These are phyloP conservation scores for Vimba vimba DNA, from an alignment of 2,113 vertebrate genomes.

Conservation along the genomic window DNA sequence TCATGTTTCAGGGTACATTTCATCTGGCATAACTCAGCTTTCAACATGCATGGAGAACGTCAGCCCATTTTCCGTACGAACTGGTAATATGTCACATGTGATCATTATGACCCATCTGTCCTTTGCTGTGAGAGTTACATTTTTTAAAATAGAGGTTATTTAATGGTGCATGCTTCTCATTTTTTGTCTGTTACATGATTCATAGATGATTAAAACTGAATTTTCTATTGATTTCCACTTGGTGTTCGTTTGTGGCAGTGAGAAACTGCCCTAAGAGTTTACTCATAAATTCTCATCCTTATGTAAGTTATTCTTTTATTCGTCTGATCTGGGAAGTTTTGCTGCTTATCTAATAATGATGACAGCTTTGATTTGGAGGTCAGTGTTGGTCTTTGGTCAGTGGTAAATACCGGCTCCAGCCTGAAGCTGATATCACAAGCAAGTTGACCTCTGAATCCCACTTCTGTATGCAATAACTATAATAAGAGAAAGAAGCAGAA, in stretches of 20 bases:
- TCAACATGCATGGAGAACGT: not conserved
- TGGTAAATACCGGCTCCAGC: not conserved
- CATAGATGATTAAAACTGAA: not conserved
- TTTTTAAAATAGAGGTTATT: not conserved
- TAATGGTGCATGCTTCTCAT: not conserved
- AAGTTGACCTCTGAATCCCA: not conserved
- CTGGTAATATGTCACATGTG: not conserved
- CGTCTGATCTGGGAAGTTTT: not conserved
- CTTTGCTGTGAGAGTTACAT: not conserved
- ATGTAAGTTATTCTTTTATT: not conserved
- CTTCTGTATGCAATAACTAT: not conserved
- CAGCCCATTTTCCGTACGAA: not conserved
- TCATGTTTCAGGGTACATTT: not conserved
- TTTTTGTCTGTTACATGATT: not conserved
- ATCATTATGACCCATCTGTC: not conserved
- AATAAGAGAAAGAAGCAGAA: not conserved
- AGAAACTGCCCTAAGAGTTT: not conserved
- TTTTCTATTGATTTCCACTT: not conserved
- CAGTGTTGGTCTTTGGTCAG: not conserved
- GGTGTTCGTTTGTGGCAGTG: not conserved
- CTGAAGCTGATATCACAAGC: conserved; percentile 21
- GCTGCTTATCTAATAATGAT: not conserved
- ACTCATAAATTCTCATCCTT: not conserved
- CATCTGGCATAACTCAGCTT: not conserved
- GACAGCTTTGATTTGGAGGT: not conserved